Evolutionary conservation across 2,113 vertebrate species (phyloP).

Genomic region (Thinocorus orbignyianus): DNA sequence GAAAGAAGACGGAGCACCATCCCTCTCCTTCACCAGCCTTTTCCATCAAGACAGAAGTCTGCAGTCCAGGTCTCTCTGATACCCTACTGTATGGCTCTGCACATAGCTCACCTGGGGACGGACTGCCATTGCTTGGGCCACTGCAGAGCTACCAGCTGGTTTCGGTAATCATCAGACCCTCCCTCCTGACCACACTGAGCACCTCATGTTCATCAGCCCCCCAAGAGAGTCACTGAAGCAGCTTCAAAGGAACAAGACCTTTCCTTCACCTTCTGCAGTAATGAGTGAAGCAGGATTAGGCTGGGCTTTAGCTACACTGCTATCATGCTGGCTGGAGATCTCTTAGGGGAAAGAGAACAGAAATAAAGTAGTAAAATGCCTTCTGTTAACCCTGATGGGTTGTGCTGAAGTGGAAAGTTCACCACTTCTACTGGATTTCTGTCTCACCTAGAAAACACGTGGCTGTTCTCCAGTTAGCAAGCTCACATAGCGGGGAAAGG

Average conservation of each 20-base stretch:
- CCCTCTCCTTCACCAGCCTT: no score
- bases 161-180: no score
- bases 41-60: accelerated
- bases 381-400: not conserved
- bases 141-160: accelerated
- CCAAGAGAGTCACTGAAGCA: not conserved
- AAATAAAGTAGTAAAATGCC: not conserved
- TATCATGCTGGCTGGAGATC: accelerated
- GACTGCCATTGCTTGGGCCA: accelerated
- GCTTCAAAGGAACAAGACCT: not conserved
- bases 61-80: not conserved
- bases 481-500: not conserved
- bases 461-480: not conserved
- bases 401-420: not conserved
- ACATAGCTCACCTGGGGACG: accelerated
- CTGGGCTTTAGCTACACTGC: not conserved
- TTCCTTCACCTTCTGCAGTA: not conserved
- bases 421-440: not conserved
- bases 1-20: accelerated
- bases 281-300: not conserved
- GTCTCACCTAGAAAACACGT: not conserved
- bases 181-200: not conserved
- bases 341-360: not conserved
- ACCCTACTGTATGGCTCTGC: no score
- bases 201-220: not conserved